phyloP scores from a whole-genome alignment of 2,888 invertebrate genomes.

The Epistrophella euchroma region DNA sequence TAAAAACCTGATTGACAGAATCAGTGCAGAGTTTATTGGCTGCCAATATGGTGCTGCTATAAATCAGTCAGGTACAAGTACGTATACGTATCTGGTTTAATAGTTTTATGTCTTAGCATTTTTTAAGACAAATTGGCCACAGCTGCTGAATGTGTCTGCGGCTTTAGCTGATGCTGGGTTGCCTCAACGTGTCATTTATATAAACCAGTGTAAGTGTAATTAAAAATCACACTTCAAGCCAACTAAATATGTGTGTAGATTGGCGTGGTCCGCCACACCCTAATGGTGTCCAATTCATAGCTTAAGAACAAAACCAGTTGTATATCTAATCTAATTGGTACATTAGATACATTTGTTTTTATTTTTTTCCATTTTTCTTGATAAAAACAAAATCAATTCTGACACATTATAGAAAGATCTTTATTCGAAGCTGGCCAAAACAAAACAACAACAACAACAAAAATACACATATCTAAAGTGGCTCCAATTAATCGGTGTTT shows the following conservation, averaged over 20 bases:
- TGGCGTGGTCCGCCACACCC: slow-evolving; percentile 45
- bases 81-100: slow-evolving; percentile 28
- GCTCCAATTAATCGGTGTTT: slow-evolving; percentile 67
- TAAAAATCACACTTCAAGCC: slow-evolving; percentile 47
- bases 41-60: slow-evolving; percentile 44
- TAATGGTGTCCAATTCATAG: neutral
- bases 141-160: slow-evolving; percentile 27
- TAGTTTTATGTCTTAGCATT: slow-evolving; percentile 33
- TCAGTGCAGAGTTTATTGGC: slow-evolving; percentile 42
- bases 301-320: slow-evolving; percentile 15
- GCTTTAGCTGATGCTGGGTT: slow-evolving; percentile 6
- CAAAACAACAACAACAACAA: neutral
- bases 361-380: neutral
- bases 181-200: slow-evolving; percentile 30
- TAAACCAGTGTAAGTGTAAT: slow-evolving; percentile 41
- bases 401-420: slow-evolving; percentile 13
- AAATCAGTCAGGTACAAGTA: slow-evolving; percentile 34
- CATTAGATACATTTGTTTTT: neutral
- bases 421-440: neutral
- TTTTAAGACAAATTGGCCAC: slow-evolving; percentile 39
- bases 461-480: slow-evolving; percentile 51
- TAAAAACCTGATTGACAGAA: slow-evolving; percentile 29
- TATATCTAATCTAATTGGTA: slow-evolving; percentile 16
- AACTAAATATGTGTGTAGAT: neutral
- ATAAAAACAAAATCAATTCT: slow-evolving; percentile 23